Evolutionary conservation across 2,113 vertebrate species (phyloP).

Genomic region (Amazona vittata): DNA sequence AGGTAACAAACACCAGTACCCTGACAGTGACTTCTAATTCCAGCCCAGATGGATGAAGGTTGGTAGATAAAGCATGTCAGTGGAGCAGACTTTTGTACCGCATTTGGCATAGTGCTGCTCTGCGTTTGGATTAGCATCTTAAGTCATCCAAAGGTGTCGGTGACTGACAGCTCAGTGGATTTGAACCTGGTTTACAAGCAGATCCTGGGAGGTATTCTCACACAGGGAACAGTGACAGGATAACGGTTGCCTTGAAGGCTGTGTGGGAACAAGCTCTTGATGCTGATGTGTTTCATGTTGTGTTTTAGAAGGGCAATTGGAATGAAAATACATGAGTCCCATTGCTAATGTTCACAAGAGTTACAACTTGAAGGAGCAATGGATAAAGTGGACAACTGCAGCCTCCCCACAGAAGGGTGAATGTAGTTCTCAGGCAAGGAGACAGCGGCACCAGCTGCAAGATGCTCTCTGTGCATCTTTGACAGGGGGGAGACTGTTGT

Average conservation of each 20-base stretch:
- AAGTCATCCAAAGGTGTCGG: not conserved
- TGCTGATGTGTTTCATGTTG: not conserved
- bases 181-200: not conserved
- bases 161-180: not conserved
- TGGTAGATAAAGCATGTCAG: rapidly evolving
- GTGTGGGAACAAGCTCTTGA: not conserved
- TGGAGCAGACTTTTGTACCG: rapidly evolving
- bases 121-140: not conserved
- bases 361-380: not conserved
- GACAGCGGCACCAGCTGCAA: not conserved
- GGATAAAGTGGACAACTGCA: not conserved
- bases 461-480: not conserved
- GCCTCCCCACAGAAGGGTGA: rapidly evolving
- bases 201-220: not conserved
- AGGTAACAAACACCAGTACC: not conserved
- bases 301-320: not conserved
- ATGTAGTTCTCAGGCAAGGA: not conserved
- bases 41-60: not conserved
- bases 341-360: not conserved
- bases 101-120: not conserved
- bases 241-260: not conserved
- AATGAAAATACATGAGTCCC: not conserved
- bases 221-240: not conserved
- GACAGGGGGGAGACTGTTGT: rapidly evolving
- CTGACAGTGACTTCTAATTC: not conserved